Evolutionary conservation across 92 coral and sea anemone genomes (phyloP).

Genomic region (Isaurus tuberculatus): DNA sequence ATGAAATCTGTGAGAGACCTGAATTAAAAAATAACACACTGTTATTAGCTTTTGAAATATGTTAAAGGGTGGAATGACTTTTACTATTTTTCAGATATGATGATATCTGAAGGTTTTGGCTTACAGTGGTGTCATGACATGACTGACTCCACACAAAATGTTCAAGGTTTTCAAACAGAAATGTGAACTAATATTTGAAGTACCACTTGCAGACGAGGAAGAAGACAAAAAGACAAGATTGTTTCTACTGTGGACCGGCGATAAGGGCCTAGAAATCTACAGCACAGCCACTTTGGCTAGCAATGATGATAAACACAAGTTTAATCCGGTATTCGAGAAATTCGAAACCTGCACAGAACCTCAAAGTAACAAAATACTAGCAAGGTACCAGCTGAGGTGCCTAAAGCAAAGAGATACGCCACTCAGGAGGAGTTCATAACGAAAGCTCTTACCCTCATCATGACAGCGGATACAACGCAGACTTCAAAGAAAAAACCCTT

Average conservation of each 20-base stretch:
- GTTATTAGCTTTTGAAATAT: no score
- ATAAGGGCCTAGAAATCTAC: slow-evolving; percentile 41
- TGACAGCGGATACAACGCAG: slow-evolving; percentile 56
- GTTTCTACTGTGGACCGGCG: neutral
- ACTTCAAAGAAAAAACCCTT: slow-evolving; percentile 57
- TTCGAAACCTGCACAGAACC: slow-evolving; percentile 60
- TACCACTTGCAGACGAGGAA: neutral
- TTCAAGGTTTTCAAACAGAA: neutral
- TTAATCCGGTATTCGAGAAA: slow-evolving; percentile 48
- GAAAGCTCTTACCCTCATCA: slow-evolving; percentile 54
- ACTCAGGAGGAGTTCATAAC: slow-evolving; percentile 66
- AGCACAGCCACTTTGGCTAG: slow-evolving; percentile 58
- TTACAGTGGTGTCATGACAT: no score
- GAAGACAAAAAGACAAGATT: neutral
- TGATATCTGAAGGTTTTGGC: no score
- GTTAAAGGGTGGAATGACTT: no score
- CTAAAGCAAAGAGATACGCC: slow-evolving; percentile 66
- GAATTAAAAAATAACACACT: no score
- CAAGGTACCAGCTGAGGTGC: slow-evolving; percentile 63
- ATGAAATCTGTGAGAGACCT: no score
- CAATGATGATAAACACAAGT: slow-evolving; percentile 46
- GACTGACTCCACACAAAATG: neutral
- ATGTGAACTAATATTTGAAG: neutral
- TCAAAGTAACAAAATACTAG: slow-evolving; percentile 62
- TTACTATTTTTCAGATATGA: no score